phyloP scores from a whole-genome alignment of 2,888 invertebrate species.

The Coenonympha glycerion region DNA sequence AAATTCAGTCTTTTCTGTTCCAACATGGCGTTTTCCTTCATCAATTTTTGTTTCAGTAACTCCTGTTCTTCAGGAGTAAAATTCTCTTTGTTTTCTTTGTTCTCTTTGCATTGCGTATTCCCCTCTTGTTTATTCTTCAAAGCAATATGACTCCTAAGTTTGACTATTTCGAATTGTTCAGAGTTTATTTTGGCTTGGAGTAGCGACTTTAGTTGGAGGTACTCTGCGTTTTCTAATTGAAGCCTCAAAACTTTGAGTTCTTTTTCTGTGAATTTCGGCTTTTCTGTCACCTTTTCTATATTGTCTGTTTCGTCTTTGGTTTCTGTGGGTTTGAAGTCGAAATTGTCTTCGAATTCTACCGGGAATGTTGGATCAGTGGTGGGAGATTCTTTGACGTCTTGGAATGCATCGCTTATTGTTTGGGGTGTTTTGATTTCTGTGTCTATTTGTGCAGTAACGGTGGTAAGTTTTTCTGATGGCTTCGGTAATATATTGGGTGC shows the following conservation, averaged over 20 bases:
- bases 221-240: conserved; percentile 80
- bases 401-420: conserved; percentile 26
- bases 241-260: conserved; percentile 75
- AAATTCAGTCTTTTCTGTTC: conserved; percentile 81
- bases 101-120: conserved; percentile 40
- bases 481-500: no score
- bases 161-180: conserved; percentile 83
- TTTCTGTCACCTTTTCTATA: conserved; percentile 46
- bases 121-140: conserved; percentile 68
- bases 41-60: conserved; percentile 54
- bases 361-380: conserved; percentile 51
- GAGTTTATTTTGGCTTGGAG: conserved; percentile 82
- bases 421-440: conserved; percentile 24
- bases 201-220: conserved; percentile 80
- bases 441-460: conserved; percentile 8
- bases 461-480: background rate
- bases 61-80: conserved; percentile 59
- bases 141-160: conserved; percentile 74
- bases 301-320: conserved; percentile 42
- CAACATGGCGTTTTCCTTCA: conserved; percentile 79
- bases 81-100: conserved; percentile 55
- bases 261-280: conserved; percentile 75
- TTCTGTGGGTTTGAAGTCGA: conserved; percentile 41
- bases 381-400: conserved; percentile 34
- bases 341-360: conserved; percentile 55